Evolutionary conservation across 2,888 invertebrate species (phyloP).

Genomic region (Baccha elongata): DNA sequence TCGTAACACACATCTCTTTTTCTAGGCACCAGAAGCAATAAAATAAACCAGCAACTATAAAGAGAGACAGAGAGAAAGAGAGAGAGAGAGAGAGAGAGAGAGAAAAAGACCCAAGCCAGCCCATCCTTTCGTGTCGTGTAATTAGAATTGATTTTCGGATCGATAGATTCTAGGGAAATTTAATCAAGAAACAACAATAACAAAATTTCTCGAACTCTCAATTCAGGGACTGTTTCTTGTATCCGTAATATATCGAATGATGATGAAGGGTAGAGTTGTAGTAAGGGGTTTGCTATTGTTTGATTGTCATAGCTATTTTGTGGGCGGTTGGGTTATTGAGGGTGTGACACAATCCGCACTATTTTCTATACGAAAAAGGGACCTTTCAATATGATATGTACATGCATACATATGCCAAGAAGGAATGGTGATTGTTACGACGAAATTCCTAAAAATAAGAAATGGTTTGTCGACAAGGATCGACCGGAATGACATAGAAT

Average conservation of each 20-base stretch:
- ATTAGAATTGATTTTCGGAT: constrained; percentile 81
- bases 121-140: constrained; percentile 67
- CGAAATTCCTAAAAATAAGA: constrained; percentile 33
- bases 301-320: constrained; percentile 24
- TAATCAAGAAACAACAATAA: constrained; percentile 72
- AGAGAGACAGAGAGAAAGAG: constrained; percentile 6
- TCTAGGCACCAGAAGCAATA: constrained; percentile 10
- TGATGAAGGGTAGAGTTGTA: not conserved
- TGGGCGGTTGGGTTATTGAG: constrained; percentile 23
- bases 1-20: constrained; percentile 41
- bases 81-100: not conserved
- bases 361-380: constrained; percentile 21
- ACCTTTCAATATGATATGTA: constrained; percentile 31
- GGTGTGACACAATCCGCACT: constrained; percentile 39
- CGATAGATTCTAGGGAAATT: constrained; percentile 81
- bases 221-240: constrained; percentile 25
- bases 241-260: constrained; percentile 4
- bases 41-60: constrained; percentile 6
- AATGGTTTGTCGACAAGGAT: constrained; percentile 28
- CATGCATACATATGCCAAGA: not conserved
- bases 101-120: not conserved
- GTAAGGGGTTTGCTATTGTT: constrained; percentile 2
- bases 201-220: constrained; percentile 44
- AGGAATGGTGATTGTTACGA: constrained; percentile 55
- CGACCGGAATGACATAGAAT: constrained; percentile 36